phyloP scores from a whole-genome alignment of 2,797 vertebrate genomes.

The Malurus leucopterus region DNA sequence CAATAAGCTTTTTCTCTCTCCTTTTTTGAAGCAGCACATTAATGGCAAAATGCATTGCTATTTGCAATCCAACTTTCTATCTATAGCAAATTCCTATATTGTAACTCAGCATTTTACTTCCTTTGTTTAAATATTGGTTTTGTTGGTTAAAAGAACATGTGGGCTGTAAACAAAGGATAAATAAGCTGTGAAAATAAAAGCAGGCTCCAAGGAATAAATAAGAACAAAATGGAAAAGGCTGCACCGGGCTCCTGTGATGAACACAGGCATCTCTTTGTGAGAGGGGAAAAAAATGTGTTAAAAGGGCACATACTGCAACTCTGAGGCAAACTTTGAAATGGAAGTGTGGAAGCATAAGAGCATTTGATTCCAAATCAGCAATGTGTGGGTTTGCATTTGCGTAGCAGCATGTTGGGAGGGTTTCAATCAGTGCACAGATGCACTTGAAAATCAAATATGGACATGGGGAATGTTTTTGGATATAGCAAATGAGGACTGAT shows the following conservation, averaged over 20 bases:
- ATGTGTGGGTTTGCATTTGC: conserved; percentile 75
- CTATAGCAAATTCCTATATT: conserved; percentile 55
- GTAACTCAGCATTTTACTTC: conserved; percentile 53
- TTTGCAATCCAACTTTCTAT: conserved; percentile 58
- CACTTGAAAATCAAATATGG: conserved; percentile 80
- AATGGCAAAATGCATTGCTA: conserved; percentile 21
- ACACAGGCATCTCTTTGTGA: conserved; percentile 57
- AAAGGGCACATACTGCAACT: conserved; percentile 62
- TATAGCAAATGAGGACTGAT: conserved; percentile 77
- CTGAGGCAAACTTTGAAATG: conserved; percentile 68
- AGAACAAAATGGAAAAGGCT: conserved; percentile 55
- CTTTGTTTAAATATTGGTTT: conserved; percentile 58
- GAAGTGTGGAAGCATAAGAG: conserved; percentile 67
- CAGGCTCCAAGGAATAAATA: conserved; percentile 59
- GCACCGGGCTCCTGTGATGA: conserved; percentile 45
- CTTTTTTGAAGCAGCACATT: background rate
- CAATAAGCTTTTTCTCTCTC: conserved; percentile 28
- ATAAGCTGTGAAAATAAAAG: conserved; percentile 50
- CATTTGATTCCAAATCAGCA: conserved; percentile 73
- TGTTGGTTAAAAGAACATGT: conserved; percentile 60
- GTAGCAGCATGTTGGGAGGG: conserved; percentile 75
- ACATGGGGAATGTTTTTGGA: conserved; percentile 78
- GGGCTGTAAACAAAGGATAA: conserved; percentile 62
- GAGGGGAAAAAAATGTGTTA: conserved; percentile 26
- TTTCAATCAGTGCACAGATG: conserved; percentile 79